A percentile compares a stretch with the other conserved stretches of the same genome.
phyloP scores from a whole-genome alignment of 1,140 invertebrate species.

The Cephus cinctus region DNA sequence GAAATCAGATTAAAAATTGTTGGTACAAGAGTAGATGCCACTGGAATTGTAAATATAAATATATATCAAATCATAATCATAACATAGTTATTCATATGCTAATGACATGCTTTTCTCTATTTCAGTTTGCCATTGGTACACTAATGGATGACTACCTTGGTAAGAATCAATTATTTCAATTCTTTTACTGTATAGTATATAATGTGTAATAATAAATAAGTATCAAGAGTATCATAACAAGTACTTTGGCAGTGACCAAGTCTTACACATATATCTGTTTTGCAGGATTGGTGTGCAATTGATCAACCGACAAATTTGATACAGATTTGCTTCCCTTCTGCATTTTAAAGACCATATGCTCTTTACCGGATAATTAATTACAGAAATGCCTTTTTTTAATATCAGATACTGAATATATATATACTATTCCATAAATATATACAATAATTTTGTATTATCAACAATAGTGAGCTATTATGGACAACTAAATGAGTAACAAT shows the following conservation, averaged over 20 bases:
- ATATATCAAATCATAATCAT: conserved; percentile 8
- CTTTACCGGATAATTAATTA: conserved; percentile 9
- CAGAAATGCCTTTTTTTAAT: conserved; percentile 1
- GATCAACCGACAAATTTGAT: background rate
- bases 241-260: too few relatives aligned
- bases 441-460: background rate
- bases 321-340: too few relatives aligned
- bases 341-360: background rate
- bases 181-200: conserved; percentile 8
- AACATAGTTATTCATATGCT: conserved; percentile 14
- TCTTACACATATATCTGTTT: conserved; percentile 12
- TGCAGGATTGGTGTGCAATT: conserved; percentile 34
- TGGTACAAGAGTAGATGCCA: conserved; percentile 95
- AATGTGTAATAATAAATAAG: too few relatives aligned
- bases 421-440: background rate
- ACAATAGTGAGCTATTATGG: background rate
- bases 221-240: too few relatives aligned
- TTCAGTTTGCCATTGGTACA: conserved; percentile 97
- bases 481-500: background rate
- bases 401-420: conserved; percentile 2
- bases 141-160: conserved; percentile 98
- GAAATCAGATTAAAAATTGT: conserved; percentile 98
- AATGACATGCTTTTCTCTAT: conserved; percentile 36
- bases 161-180: conserved; percentile 18
- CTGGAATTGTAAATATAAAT: conserved; percentile 74